Base-by-base conservation (phyloP, 2,797 vertebrate genomes). In the Gallinago solitaria region DNA sequence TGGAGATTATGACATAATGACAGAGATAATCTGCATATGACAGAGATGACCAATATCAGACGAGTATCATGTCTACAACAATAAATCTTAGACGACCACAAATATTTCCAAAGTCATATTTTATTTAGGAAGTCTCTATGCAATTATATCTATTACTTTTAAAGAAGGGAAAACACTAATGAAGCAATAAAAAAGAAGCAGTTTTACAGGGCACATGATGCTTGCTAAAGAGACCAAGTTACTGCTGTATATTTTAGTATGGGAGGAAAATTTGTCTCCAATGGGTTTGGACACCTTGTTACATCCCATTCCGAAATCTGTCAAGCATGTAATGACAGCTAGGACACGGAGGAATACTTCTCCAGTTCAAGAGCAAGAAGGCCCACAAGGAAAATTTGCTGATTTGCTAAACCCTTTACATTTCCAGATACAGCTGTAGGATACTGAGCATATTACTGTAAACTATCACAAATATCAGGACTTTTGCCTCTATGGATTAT, bases 261-360 rank as follows among this genome's bases (percentile, higher is more conserved):
- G 0, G 78, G 70, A 97, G 59, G 45, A 96, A 96, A 89, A 97
- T 93, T 82, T 95, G 82, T 73, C 87, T 97, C 93, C 16, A 9
- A 96, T 96, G 95, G 78, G 87, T 98, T 91, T 86, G 95, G 96
- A 96, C 95, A 98, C 88, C 98, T 98, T 98, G 97, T 98, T 98
- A 98, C 8, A 96, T 93, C 83, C 92, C 95, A 98, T 98, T 98
- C 93, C 25, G 28, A 96, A 98, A 98, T 87, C 98, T 98, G 98
- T 98, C 98, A 98, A 97, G 94, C 87, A 97, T 90, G 70, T 93
- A 94, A 97, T 96, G 98, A 98, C 97, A 98, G 92, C 87, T 77
- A 85, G 92, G 94, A 88, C 93, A 89, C 95, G 95, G 94, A 96
- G 96, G 97, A 97, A 93, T 96, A 91, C 93, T 96, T 94, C 83